These are phyloP conservation scores for Phrynocephalus forsythii DNA, from an alignment of 2,797 vertebrate genomes.

Conservation along the genomic window DNA sequence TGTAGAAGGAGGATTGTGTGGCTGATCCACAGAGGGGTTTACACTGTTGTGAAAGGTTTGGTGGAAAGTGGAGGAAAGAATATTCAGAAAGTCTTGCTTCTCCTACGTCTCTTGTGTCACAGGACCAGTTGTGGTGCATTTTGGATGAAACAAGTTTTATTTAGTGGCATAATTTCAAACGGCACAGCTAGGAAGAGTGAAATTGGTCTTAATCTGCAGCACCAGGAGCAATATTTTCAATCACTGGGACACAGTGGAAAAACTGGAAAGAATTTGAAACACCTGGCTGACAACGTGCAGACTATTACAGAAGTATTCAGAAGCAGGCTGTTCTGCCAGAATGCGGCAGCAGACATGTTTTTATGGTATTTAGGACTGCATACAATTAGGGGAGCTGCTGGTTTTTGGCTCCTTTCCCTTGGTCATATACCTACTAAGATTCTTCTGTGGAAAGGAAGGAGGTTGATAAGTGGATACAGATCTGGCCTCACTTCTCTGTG, in stretches of 20 bases:
- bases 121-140: not conserved
- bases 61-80: not conserved
- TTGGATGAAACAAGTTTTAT: not conserved
- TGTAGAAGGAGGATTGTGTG: not conserved
- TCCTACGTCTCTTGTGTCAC: no score
- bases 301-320: slow-evolving; percentile 66
- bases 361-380: slow-evolving; percentile 55
- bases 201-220: slow-evolving; percentile 14
- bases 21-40: not conserved
- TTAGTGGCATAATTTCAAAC: slow-evolving; percentile 9
- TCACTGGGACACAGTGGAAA: slow-evolving; percentile 8
- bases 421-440: not conserved
- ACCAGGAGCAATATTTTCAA: slow-evolving; percentile 17
- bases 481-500: not conserved
- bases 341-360: slow-evolving; percentile 61
- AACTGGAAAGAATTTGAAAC: slow-evolving; percentile 78
- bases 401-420: slow-evolving; percentile 21
- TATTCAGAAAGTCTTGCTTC: not conserved
- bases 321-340: slow-evolving; percentile 52
- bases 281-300: slow-evolving; percentile 76
- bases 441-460: not conserved
- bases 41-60: not conserved
- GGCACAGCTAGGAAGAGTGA: not conserved
- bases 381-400: slow-evolving; percentile 50
- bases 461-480: not conserved